Percentiles rank a stretch among this genome's conserved stretches.
phyloP scores from a whole-genome alignment of 1,140 invertebrate genomes.

The Limonius californicus region DNA sequence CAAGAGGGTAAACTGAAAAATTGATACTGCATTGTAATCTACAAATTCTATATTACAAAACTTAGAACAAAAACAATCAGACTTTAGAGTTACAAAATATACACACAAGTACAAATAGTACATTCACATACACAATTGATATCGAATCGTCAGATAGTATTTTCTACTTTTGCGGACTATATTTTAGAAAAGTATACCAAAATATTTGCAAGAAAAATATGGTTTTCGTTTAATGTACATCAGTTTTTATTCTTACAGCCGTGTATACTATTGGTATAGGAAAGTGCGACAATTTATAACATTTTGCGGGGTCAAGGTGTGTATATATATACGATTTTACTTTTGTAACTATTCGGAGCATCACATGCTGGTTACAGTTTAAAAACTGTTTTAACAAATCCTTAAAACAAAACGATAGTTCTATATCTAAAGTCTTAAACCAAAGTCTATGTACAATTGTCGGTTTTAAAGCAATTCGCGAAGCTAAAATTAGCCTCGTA shows the following conservation, averaged over 20 bases:
- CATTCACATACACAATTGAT: conserved; percentile 5
- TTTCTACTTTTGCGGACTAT: neutral
- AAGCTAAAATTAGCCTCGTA: too few relatives aligned
- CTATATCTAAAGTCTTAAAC: conserved; percentile 3
- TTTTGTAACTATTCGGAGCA: neutral
- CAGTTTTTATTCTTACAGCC: neutral
- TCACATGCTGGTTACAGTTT: neutral
- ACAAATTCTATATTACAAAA: conserved; percentile 12
- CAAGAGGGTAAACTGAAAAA: neutral
- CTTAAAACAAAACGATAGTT: neutral
- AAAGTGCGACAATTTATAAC: too few relatives aligned
- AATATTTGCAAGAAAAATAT: conserved; percentile 10
- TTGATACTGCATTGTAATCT: neutral
- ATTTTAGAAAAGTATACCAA: conserved; percentile 13
- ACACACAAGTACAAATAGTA: conserved; percentile 8
- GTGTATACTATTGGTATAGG: neutral
- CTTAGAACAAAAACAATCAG: neutral
- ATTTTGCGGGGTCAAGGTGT: too few relatives aligned
- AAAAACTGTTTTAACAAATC: conserved; percentile 4
- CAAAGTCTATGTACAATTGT: too few relatives aligned
- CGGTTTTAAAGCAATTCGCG: too few relatives aligned
- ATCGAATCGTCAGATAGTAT: neutral
- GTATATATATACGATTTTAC: too few relatives aligned
- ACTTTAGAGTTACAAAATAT: conserved; percentile 11
- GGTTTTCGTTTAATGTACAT: conserved; percentile 1